phyloP scores from a whole-genome alignment of 1,140 invertebrate species.

The Tetragonula clypearis region DNA sequence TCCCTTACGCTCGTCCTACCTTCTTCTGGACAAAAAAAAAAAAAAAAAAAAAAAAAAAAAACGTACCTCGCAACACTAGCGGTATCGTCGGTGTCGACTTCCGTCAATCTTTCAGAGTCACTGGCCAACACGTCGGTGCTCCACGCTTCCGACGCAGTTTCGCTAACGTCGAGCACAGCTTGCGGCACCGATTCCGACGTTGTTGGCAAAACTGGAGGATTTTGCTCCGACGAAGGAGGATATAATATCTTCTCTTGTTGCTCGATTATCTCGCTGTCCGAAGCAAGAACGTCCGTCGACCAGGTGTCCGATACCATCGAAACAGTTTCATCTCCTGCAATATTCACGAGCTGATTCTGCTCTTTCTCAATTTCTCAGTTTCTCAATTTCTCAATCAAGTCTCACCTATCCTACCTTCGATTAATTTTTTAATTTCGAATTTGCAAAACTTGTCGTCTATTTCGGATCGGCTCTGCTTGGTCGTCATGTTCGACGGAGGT shows the following conservation, averaged over 20 bases:
- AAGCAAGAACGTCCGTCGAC: constrained; percentile 97
- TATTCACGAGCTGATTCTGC: too few species aligned
- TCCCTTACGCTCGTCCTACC: not conserved
- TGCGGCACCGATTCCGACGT: constrained; percentile 68
- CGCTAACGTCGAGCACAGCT: constrained; percentile 87
- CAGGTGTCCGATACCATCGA: constrained; percentile 98
- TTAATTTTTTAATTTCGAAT: constrained; percentile 96
- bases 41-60: too few species aligned
- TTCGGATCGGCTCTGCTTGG: constrained; percentile 93
- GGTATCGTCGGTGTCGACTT: constrained; percentile 92
- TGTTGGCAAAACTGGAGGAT: constrained; percentile 64
- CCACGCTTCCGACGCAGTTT: constrained; percentile 98
- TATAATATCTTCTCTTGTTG: constrained; percentile 84
- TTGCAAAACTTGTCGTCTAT: constrained; percentile 99
- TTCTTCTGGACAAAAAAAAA: too few species aligned
- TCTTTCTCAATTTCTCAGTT: too few species aligned
- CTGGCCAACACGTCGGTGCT: constrained; percentile 97
- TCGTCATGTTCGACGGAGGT: constrained; percentile 84
- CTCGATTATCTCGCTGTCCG: constrained; percentile 94
- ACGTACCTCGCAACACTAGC: constrained; percentile 86
- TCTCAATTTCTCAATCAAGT: too few species aligned
- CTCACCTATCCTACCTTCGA: constrained; percentile 83
- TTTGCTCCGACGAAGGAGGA: constrained; percentile 69
- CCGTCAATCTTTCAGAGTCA: constrained; percentile 95
- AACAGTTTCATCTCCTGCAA: constrained; percentile 91